Evolutionary conservation across 2,113 vertebrate genomes (phyloP).

Genomic region (Etheostoma spectabile): DNA sequence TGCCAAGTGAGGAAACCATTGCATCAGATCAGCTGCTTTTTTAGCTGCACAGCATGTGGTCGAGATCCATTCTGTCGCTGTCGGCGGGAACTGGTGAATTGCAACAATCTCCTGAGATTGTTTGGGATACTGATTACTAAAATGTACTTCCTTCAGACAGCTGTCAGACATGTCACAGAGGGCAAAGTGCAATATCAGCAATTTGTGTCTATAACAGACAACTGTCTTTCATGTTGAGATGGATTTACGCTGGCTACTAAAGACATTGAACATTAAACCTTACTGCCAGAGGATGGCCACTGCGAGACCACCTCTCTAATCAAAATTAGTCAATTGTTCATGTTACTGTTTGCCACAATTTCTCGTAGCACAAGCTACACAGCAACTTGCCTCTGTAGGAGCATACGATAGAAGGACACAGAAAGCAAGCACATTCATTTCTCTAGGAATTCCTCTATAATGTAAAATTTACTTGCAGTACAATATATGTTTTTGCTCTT

Average conservation of each 20-base stretch:
- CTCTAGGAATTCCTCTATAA: background rate
- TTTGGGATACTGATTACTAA: conserved; percentile 1
- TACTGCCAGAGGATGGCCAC: background rate
- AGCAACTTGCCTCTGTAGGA: background rate
- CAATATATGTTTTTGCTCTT: background rate
- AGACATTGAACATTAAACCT: conserved; percentile 1
- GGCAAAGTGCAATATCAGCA: background rate
- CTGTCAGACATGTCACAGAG: background rate
- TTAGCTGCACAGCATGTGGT: conserved; percentile 36
- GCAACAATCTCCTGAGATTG: conserved; percentile 2
- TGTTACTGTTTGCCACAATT: too few relatives aligned
- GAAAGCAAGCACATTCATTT: background rate
- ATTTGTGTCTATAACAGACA: background rate
- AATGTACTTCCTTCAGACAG: background rate
- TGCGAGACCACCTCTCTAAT: background rate
- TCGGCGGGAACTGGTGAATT: conserved; percentile 5
- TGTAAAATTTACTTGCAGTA: background rate
- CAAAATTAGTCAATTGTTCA: too few relatives aligned
- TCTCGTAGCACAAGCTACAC: background rate
- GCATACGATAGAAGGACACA: background rate
- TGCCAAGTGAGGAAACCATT: conserved; percentile 42
- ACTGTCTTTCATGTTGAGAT: conserved; percentile 3
- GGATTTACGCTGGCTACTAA: background rate
- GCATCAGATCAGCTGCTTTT: conserved; percentile 52
- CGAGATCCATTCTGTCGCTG: background rate